Conservation (phyloP, 2,797 vertebrate species). For the Sebastes iracundus region DNA sequence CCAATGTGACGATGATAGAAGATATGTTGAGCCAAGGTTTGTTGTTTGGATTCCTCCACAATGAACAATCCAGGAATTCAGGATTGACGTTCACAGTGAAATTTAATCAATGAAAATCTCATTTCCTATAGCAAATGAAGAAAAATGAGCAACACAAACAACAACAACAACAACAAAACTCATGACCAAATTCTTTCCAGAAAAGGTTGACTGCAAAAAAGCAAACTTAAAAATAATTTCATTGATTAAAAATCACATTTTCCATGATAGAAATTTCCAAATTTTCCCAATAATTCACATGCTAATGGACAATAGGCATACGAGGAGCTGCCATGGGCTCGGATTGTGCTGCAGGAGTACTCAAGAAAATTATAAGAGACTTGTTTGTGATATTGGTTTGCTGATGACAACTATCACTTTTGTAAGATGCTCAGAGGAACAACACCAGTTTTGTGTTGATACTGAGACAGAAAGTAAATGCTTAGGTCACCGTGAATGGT, state of each 20-base stretch:
- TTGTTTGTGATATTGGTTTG: neutral
- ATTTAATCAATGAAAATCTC: neutral
- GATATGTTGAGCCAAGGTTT: neutral
- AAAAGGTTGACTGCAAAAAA: neutral
- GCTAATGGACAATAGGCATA: neutral
- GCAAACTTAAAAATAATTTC: neutral
- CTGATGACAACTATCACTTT: neutral
- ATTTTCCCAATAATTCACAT: neutral
- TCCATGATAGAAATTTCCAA: neutral
- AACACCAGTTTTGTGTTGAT: neutral
- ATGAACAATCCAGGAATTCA: neutral
- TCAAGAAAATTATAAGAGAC: neutral
- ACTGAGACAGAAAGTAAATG: neutral
- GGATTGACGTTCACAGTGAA: neutral
- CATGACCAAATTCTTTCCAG: neutral
- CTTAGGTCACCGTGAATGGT: neutral
- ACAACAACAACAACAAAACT: neutral
- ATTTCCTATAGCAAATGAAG: neutral
- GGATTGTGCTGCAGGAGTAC: neutral
- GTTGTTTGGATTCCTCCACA: neutral
- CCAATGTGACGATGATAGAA: neutral
- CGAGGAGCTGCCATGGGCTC: neutral
- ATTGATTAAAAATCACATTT: neutral
- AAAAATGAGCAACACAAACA: neutral
- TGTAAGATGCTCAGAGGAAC: neutral